These are phyloP conservation scores for Masticophis lateralis DNA, from an alignment of 2,797 vertebrate species.

Conservation along the genomic window DNA sequence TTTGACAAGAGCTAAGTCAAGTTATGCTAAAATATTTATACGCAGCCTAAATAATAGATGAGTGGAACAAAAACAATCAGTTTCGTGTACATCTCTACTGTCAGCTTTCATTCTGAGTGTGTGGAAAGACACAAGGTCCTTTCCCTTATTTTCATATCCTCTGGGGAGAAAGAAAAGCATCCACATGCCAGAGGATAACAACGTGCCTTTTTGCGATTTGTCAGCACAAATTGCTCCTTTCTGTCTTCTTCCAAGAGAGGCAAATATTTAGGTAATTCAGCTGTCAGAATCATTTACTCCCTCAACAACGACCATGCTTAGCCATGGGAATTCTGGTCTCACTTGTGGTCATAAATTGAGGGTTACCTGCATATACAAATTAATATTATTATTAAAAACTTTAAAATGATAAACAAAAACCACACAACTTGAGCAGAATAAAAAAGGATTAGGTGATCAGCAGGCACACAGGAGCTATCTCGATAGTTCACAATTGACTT, in stretches of 20 bases:
- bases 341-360: background rate
- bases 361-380: background rate
- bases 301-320: background rate
- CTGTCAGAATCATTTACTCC: background rate
- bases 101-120: slow-evolving; percentile 8
- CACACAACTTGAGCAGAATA: background rate
- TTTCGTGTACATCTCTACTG: background rate
- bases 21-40: slow-evolving; percentile 45
- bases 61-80: slow-evolving; percentile 18
- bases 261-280: background rate
- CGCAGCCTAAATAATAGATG: slow-evolving; percentile 53
- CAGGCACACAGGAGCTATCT: background rate
- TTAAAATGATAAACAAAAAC: background rate
- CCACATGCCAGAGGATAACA: background rate
- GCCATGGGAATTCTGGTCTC: background rate
- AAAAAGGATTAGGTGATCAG: background rate
- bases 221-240: background rate
- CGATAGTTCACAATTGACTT: too few relatives aligned
- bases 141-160: background rate
- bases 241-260: background rate
- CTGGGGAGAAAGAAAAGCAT: background rate
- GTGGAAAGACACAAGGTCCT: background rate
- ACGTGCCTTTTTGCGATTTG: background rate
- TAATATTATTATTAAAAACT: background rate
- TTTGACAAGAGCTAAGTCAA: slow-evolving; percentile 4